Evolutionary conservation across 2,113 vertebrate genomes (phyloP), one percentile per base, ranked within the genome.

Genomic region (Bos indicus): DNA sequence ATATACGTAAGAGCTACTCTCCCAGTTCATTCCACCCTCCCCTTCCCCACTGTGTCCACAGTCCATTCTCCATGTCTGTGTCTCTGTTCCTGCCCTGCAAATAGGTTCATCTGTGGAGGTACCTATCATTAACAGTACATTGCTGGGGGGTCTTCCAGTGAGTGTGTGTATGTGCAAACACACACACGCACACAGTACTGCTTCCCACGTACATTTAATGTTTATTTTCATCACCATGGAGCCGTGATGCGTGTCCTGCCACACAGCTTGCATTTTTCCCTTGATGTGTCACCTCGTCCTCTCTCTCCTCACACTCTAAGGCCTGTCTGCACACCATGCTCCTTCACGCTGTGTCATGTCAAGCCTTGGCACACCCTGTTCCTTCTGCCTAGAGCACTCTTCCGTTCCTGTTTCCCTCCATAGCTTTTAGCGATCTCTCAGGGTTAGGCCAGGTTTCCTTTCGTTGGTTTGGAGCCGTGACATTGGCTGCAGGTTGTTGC

Each of bases 401-500:
- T 33, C 23, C 33, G 33, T 33, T 36, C 57, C 81, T 60, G 60
- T 19, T 52, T 77, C 51, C 13, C 48, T 86, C 5, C 33, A 40
- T 60, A 46, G 56, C 51, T 83, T 71, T 64, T 21, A 77, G 43
- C 28, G 14, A 57, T 46, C 36, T 43, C 46, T 57, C 25, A 15
- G 86, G 33, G 40, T 28, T 19, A 15, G 40, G 28, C 48, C 30
- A 52, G 71, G 12, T 52, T 26, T 36, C 28, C 60, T 33, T 59
- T 30, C 12, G 14, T 36, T 33, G 90, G 26, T 51, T 19, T 4
- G 57, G 74, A 33, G 26, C 16, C 1, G 0, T 28, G n/a, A 12
- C 3, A 2, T 8, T 12, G 5, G 6, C 7, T 5, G 28, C 1
- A 0, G 82, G 7, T 6, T 5, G 5, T n/a, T 46, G 57, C 80